Base-by-base conservation (phyloP, 2,888 invertebrate species). In the Phytoseiulus persimilis region DNA sequence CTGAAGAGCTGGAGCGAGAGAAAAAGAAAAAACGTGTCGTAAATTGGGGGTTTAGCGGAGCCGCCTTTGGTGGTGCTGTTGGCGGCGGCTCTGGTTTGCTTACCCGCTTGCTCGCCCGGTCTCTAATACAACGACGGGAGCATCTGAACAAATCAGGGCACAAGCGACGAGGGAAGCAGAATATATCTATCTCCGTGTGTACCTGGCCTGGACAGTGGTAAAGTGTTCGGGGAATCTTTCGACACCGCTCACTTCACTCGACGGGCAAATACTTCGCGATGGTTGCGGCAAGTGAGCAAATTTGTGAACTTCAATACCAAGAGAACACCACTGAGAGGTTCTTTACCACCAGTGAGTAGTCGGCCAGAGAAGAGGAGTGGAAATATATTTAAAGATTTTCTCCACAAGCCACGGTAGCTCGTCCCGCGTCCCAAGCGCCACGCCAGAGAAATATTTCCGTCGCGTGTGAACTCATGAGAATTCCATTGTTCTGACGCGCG, bases 1-100 rank as follows among this genome's bases (percentile, higher is more conserved):
- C 65, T 65, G 65, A 65, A 65, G 65, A 65, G 65, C 65, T 39
- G 39, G 39, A 39, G 39, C 39, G 9, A 39, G 39, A 39, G 65
- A 65, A 14, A 46, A 46, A 46, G 65, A 65, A 65, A 65, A 65
- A 65, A 65, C 65, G 65, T 65, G 65, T 65, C 65, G 65, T 65
- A 65, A 65, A 65, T 65, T 65, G 65, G 65, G 65, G 65, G 65
- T 65, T 65, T 65, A 65, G 65, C 65, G 65, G 65, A 65, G 65
- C 65, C 65, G 65, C 65, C 65, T 65, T 65, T 65, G 65, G 65
- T 65, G 65, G 65, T 65, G 65, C 65, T 65, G 65, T 39, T 39
- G 39, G 39, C 39, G 65, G 65, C 65, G 65, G 65, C 28, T 65
- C 65, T 65, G 65, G 65, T 65, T 65, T 65, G 65, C 65, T 65